phyloP scores from a whole-genome alignment of 1,140 invertebrate genomes.

The Euschistus heros region DNA sequence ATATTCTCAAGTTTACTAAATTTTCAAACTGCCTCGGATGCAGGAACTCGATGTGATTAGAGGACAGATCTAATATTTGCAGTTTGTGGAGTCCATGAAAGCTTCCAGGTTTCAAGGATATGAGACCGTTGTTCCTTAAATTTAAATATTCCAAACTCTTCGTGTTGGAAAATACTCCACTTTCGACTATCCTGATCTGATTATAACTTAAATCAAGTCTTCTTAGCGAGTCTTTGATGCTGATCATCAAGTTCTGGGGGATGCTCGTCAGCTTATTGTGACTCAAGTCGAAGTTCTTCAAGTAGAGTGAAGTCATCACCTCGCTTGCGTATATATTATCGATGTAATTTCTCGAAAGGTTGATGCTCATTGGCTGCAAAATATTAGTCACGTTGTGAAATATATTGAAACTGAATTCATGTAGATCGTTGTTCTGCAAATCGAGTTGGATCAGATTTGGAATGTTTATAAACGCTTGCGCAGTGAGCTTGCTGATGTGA shows the following conservation, averaged over 20 bases:
- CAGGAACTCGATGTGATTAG: slow-evolving; percentile 62
- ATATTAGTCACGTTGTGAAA: slow-evolving; percentile 53
- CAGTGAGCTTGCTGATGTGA: slow-evolving; percentile 46
- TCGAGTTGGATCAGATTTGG: slow-evolving; percentile 56
- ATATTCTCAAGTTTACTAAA: slow-evolving; percentile 56
- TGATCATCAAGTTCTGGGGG: slow-evolving; percentile 49
- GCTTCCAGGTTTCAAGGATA: slow-evolving; percentile 57
- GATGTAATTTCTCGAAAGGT: slow-evolving; percentile 57
- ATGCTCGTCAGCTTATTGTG: slow-evolving; percentile 53
- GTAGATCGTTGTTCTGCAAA: slow-evolving; percentile 57
- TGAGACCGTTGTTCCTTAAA: slow-evolving; percentile 60
- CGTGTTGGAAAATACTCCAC: slow-evolving; percentile 55
- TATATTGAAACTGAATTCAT: slow-evolving; percentile 50
- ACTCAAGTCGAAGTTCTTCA: slow-evolving; percentile 58
- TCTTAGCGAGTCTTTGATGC: slow-evolving; percentile 47
- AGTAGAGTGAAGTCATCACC: slow-evolving; percentile 33
- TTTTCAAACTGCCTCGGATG: slow-evolving; percentile 71
- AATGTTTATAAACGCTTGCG: slow-evolving; percentile 52
- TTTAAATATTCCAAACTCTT: slow-evolving; percentile 59
- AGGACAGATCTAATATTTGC: slow-evolving; percentile 68
- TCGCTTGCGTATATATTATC: slow-evolving; percentile 44
- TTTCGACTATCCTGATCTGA: slow-evolving; percentile 54
- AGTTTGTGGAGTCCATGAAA: slow-evolving; percentile 59
- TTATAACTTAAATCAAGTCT: slow-evolving; percentile 63
- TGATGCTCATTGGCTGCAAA: slow-evolving; percentile 49